Base-by-base conservation (phyloP, 2,113 vertebrate species). In the Apeltes quadracus region DNA sequence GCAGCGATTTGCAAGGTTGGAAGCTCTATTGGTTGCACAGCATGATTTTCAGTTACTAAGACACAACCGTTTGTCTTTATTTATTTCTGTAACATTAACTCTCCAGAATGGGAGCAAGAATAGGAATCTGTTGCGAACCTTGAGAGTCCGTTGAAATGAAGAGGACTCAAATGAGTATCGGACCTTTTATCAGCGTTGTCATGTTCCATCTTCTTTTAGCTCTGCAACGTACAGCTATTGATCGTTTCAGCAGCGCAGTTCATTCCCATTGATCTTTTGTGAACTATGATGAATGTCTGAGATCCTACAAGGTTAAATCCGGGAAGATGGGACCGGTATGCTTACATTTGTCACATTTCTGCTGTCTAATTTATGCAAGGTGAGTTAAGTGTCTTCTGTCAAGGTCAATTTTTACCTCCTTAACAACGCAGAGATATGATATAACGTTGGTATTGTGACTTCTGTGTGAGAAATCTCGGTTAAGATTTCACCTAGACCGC, bases 221-320 rank as follows among this genome's bases (percentile, higher is more conserved):
- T 81, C 82, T 65, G 51, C 75, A 88, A 87, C 83, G 63, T 79
- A 79, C 36, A 63, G 72, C 67, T 89, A 92, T 92, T 65, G 91
- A 92, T 92, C 84, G 63, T 74, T 83, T 81, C 83, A 83, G 84
- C 86, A 83, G 81, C 22, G 56, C 78, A 87, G 83, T 86, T 90
- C 86, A 88, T 91, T 90, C 84, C 57, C 72, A 90, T 92, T 85
- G 88, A 92, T 90, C 88, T 59, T 23, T 38, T 56, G 81, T 66
- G 67, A 89, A 90, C 81, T 78, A 90, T 89, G 90, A 91, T 84
- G 57, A 87, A 92, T 92, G 75, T 71, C 76, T 66, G 72, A 41
- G 64, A 72, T 65, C 53, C 32, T 15, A 56, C 61, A 48, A 82
- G 76, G 69, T 88, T 76, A 76, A 74, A 75, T 78, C 32, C 2